Evolutionary conservation across 2,113 vertebrate genomes (phyloP), one percentile per base, ranked within the genome.

Genomic region (Cephalopholis sonnerati): DNA sequence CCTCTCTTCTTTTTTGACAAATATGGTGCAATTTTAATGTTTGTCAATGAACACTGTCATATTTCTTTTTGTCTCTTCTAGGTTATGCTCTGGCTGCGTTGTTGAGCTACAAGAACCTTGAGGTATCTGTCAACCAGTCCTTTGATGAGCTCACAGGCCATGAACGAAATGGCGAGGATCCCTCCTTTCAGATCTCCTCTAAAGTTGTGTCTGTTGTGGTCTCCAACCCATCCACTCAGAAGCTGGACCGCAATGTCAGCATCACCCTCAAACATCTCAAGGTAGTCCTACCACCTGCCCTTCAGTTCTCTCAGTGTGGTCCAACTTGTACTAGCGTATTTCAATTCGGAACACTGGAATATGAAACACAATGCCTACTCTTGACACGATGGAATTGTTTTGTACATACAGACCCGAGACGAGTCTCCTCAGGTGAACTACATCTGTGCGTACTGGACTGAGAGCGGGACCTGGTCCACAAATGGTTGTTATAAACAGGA

Each of bases 371-470:
- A 7, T 32, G 44, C 1, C 0, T 11, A 0, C 3, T 61, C 53
- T 67, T 77, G 24, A 57, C 51, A 7, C 29, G 4, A 24, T 55
- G 50, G 6, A 58, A 54, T 77, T 57, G 48, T 27, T 58, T 32
- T 75, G 32, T 59, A n/a, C 46, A 54, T 24, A 54, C n/a, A 95
- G 95, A 57, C 85, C 7, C 54, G 0, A 5, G 15, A 74, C 0
- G 63, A 89, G 85, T 81, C 83, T 11, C 16, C 0, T 0, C 13
- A 29, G 5, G 0, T 66, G 18, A 36, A 5, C 0, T 84, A 87
- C 65, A 81, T 88, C 55, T 98, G 97, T 81, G 95, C 94, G 13
- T 97, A 94, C 89, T 97, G 97, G 96, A 90, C 87, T 0, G 76
- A 93, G 12, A 63, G 25, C 0, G 93, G 93, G 7, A 66, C 12